Evolutionary conservation across 2,113 vertebrate species (phyloP), one percentile per base, ranked within the genome.

Genomic region (Paradisaea rubra): DNA sequence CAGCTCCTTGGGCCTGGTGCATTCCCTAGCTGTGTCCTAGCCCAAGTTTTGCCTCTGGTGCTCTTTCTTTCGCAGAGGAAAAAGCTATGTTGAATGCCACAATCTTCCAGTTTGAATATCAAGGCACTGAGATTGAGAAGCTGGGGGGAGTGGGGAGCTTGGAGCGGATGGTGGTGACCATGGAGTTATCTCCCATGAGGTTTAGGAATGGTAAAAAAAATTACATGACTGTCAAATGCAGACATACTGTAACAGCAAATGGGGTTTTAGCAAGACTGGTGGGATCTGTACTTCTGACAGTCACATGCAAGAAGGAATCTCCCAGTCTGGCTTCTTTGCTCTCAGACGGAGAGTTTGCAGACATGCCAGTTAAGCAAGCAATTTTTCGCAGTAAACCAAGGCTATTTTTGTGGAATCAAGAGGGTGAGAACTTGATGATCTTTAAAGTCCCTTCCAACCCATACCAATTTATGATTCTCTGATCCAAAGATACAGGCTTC

Each of bases 161-260:
- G n/a, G 57, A 60, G 35, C 25, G 12, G 10, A 45, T 28, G 22
- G 44, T 13, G 13, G 47, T n/a, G 10, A 59, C 22, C 15, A 28
- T 13, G 15, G 42, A 81, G 35, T 54, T 25, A 20, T 45, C 21
- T 56, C 15, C 27, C 13, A 63, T n/a, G 5, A 76, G 57, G 41
- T 53, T 61, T 88, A 82, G 54, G 90, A 93, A 72, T 35, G 31
- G 31, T 39, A 4, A 57, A 80, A 86, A 84, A 89, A 80, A 49
- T 37, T 13, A 42, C 3, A 2, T 35, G 44, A 63, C 31, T 54
- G 8, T 74, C 7, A 65, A 68, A 15, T 49, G 4, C 24, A 68
- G 88, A 30, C 10, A 17, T 31, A 53, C 13, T 45, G 18, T 52
- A 53, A 74, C 25, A 85, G 45, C 8, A 57, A 57, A 65, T 44